Evolutionary conservation across 2,888 invertebrate species (phyloP).

Genomic region (Hololepta plana): DNA sequence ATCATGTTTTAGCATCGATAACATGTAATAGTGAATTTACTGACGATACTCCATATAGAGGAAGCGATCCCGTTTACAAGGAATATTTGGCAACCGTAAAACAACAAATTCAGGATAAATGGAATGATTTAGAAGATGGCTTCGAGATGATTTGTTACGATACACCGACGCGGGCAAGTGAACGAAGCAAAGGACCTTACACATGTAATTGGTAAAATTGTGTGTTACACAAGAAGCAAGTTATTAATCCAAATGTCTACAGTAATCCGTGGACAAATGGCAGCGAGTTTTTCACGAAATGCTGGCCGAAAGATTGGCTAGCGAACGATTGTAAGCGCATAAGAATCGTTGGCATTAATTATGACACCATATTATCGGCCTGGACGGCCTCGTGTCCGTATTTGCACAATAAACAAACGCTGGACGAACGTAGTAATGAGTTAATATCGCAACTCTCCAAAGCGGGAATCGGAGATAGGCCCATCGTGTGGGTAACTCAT

Average conservation of each 20-base stretch:
- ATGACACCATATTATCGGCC: constrained; percentile 66
- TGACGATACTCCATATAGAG: constrained; percentile 2
- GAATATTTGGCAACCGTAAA: constrained; percentile 32
- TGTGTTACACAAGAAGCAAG: no score
- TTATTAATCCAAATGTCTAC: no score
- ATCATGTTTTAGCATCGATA: constrained; percentile 9
- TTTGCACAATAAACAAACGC: constrained; percentile 32
- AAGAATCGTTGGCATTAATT: constrained; percentile 72
- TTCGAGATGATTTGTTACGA: constrained; percentile 47
- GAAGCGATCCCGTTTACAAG: constrained; percentile 14
- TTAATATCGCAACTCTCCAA: constrained; percentile 45
- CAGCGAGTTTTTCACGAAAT: no score
- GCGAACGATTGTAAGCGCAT: constrained; percentile 58
- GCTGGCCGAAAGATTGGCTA: constrained; percentile 94
- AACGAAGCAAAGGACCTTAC: constrained; percentile 27
- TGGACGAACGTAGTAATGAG: constrained; percentile 48
- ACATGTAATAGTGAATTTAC: constrained; percentile 5
- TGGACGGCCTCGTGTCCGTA: constrained; percentile 59
- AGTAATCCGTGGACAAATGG: no score
- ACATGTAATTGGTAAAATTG: no score
- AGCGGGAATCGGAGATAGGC: constrained; percentile 65
- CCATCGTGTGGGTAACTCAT: constrained; percentile 83
- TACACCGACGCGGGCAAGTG: constrained; percentile 37
- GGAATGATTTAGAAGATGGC: constrained; percentile 36
- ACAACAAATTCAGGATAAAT: constrained; percentile 34